A percentile compares a stretch with the other conserved stretches of the same genome.
Evolutionary conservation across 2,888 invertebrate species (phyloP).

Genomic region (Petrolisthes cinctipes): DNA sequence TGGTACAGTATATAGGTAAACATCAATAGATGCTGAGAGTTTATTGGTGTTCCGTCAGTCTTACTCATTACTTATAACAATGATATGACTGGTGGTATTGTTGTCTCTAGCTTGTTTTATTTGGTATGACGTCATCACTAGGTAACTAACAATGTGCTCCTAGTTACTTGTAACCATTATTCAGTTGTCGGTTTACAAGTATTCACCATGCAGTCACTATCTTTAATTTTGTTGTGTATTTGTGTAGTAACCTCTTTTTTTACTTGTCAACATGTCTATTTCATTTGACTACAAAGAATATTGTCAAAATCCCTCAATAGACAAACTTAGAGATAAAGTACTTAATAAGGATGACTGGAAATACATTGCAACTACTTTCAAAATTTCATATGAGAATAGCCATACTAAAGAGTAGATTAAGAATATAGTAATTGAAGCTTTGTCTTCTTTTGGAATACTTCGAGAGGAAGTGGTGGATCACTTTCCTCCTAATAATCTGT

Average conservation of each 20-base stretch:
- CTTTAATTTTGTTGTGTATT: background rate
- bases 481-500: background rate
- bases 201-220: too few relatives aligned
- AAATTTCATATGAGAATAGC: background rate
- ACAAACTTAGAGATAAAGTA: constrained; percentile 4
- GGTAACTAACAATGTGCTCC: constrained; percentile 5
- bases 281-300: background rate
- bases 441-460: background rate
- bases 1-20: too few relatives aligned
- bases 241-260: background rate
- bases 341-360: constrained; percentile 4
- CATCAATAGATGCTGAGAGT: too few relatives aligned
- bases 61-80: too few relatives aligned
- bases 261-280: background rate
- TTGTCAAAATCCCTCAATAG: background rate
- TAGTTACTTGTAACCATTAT: background rate
- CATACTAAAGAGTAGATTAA: background rate
- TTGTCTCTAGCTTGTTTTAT: too few relatives aligned
- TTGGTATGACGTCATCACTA: too few relatives aligned
- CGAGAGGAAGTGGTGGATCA: background rate
- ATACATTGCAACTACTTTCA: background rate
- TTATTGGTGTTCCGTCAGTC: too few relatives aligned
- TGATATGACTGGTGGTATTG: too few relatives aligned
- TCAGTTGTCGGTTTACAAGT: too few relatives aligned
- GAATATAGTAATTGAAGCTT: background rate